A percentile compares a stretch with the other conserved stretches of the same genome.
Conservation (phyloP, 2,113 vertebrate species). For the Chaetorhynchus papuensis region DNA sequence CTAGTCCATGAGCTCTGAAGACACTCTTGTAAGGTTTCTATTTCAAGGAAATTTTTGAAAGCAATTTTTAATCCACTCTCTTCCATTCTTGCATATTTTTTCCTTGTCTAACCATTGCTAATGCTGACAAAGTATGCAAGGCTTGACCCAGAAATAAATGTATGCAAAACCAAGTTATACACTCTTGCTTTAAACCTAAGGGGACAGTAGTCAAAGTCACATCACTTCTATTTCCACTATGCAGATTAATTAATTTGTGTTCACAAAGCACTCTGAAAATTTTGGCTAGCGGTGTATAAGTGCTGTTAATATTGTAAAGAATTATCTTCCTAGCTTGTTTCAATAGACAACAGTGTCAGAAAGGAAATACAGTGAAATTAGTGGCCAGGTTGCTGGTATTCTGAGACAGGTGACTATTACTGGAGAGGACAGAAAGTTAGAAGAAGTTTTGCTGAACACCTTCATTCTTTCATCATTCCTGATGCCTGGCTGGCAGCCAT, state of each 20-base stretch:
- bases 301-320: neutral
- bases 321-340: neutral
- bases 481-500: neutral
- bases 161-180: neutral
- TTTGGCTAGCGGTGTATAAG: neutral
- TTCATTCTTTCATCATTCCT: neutral
- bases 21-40: neutral
- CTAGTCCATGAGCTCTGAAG: neutral
- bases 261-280: neutral
- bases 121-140: neutral
- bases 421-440: neutral
- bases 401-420: neutral
- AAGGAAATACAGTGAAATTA: neutral
- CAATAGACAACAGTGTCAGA: neutral
- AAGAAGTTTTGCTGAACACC: neutral
- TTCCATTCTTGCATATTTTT: neutral
- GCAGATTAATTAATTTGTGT: neutral
- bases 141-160: constrained; percentile 28
- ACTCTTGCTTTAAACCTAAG: neutral
- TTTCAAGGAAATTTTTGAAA: neutral
- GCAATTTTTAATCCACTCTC: neutral
- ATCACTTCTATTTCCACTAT: neutral
- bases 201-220: neutral
- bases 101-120: neutral
- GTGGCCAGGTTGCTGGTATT: neutral